A percentile compares a stretch with the other conserved stretches of the same genome.
These are phyloP conservation scores for Capitulum mitella DNA, from an alignment of 2,888 invertebrate species.

Conservation along the genomic window DNA sequence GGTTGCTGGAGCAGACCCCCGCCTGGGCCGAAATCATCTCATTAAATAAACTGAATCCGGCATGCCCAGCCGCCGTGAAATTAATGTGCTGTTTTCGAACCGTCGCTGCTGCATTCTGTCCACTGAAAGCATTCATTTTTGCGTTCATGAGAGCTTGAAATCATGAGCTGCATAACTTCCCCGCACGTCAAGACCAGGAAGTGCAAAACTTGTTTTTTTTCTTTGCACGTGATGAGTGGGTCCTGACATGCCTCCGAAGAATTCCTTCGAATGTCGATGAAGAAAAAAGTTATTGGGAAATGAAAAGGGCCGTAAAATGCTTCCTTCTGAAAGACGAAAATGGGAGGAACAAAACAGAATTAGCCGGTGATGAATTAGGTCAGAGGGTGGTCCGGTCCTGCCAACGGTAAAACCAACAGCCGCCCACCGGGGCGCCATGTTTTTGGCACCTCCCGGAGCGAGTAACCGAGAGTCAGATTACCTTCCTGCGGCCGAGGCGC, in stretches of 20 bases:
- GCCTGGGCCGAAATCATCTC: neutral
- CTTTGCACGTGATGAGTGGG: too few relatives aligned
- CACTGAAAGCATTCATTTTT: neutral
- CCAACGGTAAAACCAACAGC: neutral
- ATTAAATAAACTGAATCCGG: neutral
- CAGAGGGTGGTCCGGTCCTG: neutral
- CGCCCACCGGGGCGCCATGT: neutral
- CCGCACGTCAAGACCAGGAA: too few relatives aligned
- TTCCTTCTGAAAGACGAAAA: neutral
- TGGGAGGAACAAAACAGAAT: neutral
- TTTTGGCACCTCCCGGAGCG: constrained; percentile 2
- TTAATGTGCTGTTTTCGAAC: neutral
- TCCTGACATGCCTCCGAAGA: too few relatives aligned
- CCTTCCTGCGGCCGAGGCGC: neutral
- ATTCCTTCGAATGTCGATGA: too few relatives aligned
- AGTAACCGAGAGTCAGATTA: neutral
- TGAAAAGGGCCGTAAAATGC: neutral
- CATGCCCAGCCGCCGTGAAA: neutral
- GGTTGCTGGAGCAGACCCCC: neutral
- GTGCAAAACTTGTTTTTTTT: too few relatives aligned
- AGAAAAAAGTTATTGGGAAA: neutral
- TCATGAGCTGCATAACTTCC: too few relatives aligned
- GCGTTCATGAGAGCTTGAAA: too few relatives aligned
- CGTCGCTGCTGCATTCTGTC: neutral
- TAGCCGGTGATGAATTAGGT: neutral